Evolutionary conservation across 2,888 invertebrate genomes (phyloP).

Genomic region (Ophonus ardosiacus): DNA sequence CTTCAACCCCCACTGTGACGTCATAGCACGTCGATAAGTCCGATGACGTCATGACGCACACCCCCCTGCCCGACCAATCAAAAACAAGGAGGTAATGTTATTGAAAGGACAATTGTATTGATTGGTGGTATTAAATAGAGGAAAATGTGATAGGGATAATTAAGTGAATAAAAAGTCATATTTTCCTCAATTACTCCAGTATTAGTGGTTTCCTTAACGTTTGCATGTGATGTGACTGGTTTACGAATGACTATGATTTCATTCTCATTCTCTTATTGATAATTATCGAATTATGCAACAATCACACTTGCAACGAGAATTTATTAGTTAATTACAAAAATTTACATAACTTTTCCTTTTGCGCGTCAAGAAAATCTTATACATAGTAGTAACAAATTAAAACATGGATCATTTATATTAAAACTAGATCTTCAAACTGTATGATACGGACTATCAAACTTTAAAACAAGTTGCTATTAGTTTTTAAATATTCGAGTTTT

Average conservation of each 20-base stretch:
- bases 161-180: too few species aligned
- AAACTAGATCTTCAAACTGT: too few species aligned
- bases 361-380: neutral
- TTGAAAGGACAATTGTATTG: neutral
- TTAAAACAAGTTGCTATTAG: too few species aligned
- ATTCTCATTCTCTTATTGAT: neutral
- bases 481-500: too few species aligned
- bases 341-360: neutral
- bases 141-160: too few species aligned
- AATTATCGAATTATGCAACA: neutral
- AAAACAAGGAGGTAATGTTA: neutral
- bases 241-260: neutral
- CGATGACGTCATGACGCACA: neutral
- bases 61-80: neutral
- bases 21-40: neutral
- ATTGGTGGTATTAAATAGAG: neutral
- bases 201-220: neutral
- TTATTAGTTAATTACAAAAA: neutral
- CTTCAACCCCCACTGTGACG: neutral
- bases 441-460: too few species aligned
- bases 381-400: too few species aligned
- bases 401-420: too few species aligned
- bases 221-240: neutral
- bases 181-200: neutral
- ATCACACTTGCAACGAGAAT: neutral